A percentile compares a stretch with the other conserved stretches of the same genome.
These are phyloP conservation scores for Ceyx melanurus DNA, from an alignment of 2,113 vertebrate species.

Conservation along the genomic window DNA sequence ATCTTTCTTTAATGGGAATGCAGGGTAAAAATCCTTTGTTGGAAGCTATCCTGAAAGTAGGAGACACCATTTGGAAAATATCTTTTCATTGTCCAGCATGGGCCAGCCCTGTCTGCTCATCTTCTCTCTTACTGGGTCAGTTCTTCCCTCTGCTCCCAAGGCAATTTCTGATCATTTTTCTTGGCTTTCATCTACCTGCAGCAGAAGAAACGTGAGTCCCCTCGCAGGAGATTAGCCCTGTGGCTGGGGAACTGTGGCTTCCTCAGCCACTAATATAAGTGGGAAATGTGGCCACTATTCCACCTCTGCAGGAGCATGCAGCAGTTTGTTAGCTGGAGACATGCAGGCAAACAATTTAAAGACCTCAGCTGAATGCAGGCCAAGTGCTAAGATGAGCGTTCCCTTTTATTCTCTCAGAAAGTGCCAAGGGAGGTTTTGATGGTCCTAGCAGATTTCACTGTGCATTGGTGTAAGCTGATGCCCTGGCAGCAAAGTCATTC, in stretches of 20 bases:
- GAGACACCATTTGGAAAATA: slow-evolving; percentile 57
- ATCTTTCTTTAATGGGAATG: slow-evolving; percentile 9
- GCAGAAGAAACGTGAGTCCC: neutral
- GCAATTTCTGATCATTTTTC: slow-evolving; percentile 24
- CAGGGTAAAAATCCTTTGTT: neutral
- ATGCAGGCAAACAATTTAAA: slow-evolving; percentile 9
- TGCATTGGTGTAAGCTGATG: neutral
- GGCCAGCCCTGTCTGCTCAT: slow-evolving; percentile 34
- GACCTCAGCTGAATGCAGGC: neutral
- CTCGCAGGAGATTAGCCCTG: neutral
- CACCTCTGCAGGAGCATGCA: neutral
- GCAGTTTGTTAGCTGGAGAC: neutral
- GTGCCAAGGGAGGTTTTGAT: neutral
- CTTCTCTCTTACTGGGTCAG: slow-evolving; percentile 44
- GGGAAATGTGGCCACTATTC: neutral
- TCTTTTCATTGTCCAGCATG: slow-evolving; percentile 31
- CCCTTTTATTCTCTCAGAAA: neutral
- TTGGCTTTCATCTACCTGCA: neutral
- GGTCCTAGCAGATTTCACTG: neutral
- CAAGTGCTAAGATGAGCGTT: neutral
- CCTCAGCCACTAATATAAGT: neutral
- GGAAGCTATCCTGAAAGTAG: slow-evolving; percentile 37
- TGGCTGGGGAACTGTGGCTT: neutral
- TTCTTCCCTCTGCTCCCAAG: slow-evolving; percentile 17
- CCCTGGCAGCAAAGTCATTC: neutral